Conservation (phyloP, 1,140 invertebrate species). For the Atta cephalotes region DNA sequence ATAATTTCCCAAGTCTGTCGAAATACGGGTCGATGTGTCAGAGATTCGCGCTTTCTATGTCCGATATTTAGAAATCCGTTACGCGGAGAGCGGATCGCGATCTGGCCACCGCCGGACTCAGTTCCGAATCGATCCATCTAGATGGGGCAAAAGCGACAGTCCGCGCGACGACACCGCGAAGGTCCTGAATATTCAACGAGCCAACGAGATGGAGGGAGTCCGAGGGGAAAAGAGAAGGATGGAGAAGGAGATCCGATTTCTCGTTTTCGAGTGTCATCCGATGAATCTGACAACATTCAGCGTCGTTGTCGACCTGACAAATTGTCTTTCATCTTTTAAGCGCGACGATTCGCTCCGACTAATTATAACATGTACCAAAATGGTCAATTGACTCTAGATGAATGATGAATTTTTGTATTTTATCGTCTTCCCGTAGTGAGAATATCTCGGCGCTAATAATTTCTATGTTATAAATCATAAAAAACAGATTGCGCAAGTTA, state of each 20-base stretch:
- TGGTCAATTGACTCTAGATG: neutral
- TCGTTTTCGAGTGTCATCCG: slow-evolving; percentile 39
- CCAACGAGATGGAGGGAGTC: neutral
- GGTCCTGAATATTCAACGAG: slow-evolving; percentile 70
- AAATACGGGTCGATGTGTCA: slow-evolving; percentile 72
- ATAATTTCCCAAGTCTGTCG: slow-evolving; percentile 68
- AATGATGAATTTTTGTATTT: slow-evolving; percentile 8
- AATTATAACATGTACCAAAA: neutral
- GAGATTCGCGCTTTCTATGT: slow-evolving; percentile 43
- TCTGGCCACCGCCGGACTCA: slow-evolving; percentile 31
- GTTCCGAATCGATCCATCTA: slow-evolving; percentile 39
- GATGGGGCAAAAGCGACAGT: slow-evolving; percentile 36
- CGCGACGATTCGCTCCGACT: slow-evolving; percentile 13
- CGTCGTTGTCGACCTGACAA: slow-evolving; percentile 33
- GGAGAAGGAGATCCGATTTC: slow-evolving; percentile 15
- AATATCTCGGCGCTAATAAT: slow-evolving; percentile 26
- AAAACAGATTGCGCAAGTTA: neutral
- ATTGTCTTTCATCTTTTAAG: slow-evolving; percentile 50
- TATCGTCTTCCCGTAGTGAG: neutral
- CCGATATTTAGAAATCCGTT: slow-evolving; percentile 70
- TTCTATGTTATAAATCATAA: neutral
- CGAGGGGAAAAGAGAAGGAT: neutral
- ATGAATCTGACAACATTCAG: slow-evolving; percentile 37
- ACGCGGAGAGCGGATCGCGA: slow-evolving; percentile 49
- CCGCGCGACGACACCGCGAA: slow-evolving; percentile 51